A percentile compares a stretch with the other conserved stretches of the same genome.
Conservation (phyloP, 2,888 invertebrate genomes). For the Eupithecia tripunctaria region DNA sequence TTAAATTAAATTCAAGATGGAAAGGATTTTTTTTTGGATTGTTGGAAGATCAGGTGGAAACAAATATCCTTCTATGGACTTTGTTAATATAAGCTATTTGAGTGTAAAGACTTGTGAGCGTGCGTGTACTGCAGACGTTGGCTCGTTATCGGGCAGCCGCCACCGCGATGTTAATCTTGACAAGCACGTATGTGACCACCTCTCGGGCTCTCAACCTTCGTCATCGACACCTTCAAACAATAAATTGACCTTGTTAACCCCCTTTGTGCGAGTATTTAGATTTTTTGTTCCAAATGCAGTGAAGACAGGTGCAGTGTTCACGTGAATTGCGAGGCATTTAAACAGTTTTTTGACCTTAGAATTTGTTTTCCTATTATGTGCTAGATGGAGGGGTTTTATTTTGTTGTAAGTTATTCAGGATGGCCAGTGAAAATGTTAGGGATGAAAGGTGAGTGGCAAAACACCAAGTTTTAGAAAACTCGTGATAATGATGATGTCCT, state of each 20-base stretch:
- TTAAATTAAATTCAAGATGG: no score
- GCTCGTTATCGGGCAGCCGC: slow-evolving; percentile 65
- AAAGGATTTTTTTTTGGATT: no score
- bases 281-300: slow-evolving; percentile 43
- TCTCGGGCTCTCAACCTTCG: slow-evolving; percentile 59
- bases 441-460: not conserved
- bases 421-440: not conserved
- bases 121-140: slow-evolving; percentile 67
- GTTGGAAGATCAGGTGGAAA: no score
- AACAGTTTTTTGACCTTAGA: not conserved
- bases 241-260: slow-evolving; percentile 71
- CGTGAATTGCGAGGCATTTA: slow-evolving; percentile 18
- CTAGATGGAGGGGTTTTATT: not conserved
- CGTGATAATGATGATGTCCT: no score
- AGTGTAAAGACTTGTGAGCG: slow-evolving; percentile 47
- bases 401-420: not conserved
- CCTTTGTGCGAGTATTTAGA: slow-evolving; percentile 53
- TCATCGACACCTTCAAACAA: slow-evolving; percentile 73
- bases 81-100: not conserved
- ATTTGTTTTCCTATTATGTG: not conserved
- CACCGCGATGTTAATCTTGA: slow-evolving; percentile 73
- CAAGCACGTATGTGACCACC: slow-evolving; percentile 72
- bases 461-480: no score
- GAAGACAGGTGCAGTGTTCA: slow-evolving; percentile 39
- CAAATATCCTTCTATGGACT: not conserved